Evolutionary conservation across 2,113 vertebrate species (phyloP).

Genomic region (Ia io): DNA sequence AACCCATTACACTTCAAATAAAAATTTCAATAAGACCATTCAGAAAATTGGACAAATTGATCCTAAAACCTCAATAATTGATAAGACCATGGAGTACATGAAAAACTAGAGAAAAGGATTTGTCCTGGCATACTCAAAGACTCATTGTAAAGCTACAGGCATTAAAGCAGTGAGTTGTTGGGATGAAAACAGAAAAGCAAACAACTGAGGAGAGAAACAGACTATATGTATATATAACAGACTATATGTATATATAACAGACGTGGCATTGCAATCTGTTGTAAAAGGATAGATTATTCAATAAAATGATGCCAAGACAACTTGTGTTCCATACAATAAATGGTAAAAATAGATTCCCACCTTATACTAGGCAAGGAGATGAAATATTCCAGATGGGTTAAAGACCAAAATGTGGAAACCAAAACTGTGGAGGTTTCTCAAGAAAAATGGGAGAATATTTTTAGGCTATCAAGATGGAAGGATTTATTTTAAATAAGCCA

Average conservation of each 20-base stretch:
- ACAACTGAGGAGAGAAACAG: neutral
- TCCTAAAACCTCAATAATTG: neutral
- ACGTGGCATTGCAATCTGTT: neutral
- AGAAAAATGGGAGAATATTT: slow-evolving; percentile 22
- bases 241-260: neutral
- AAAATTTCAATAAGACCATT: neutral
- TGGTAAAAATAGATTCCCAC: slow-evolving; percentile 23
- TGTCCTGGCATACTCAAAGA: neutral
- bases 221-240: neutral
- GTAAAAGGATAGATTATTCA: neutral
- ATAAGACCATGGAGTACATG: neutral
- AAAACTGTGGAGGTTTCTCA: neutral
- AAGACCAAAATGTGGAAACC: slow-evolving; percentile 31
- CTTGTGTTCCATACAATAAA: neutral
- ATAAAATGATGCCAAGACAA: neutral
- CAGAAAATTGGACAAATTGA: neutral
- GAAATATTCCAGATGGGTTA: slow-evolving; percentile 51
- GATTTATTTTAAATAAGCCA: neutral
- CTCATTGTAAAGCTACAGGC: neutral
- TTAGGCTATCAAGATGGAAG: slow-evolving; percentile 1
- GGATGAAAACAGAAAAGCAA: neutral
- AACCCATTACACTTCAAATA: neutral
- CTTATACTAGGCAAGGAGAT: neutral
- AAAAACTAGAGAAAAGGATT: neutral
- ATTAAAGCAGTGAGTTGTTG: neutral